phyloP scores from a whole-genome alignment of 2,113 vertebrate species.

The Sebastes fasciatus region DNA sequence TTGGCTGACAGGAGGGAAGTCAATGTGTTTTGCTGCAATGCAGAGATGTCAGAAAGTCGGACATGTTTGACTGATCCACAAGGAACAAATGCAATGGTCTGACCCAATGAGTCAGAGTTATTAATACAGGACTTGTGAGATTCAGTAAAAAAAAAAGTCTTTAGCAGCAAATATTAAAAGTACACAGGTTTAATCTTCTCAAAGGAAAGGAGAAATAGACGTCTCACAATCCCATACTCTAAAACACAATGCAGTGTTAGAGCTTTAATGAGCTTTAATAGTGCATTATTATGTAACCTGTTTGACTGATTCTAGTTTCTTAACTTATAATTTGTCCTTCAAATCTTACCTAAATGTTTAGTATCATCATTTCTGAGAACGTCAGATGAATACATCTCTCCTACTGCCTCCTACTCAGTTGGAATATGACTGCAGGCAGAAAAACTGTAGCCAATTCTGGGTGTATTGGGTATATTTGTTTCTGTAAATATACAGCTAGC shows the following conservation, averaged over 20 bases:
- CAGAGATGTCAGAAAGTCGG: neutral
- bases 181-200: neutral
- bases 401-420: neutral
- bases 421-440: neutral
- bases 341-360: neutral
- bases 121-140: neutral
- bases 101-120: neutral
- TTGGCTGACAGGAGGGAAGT: constrained; percentile 23
- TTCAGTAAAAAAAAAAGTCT: neutral
- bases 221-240: neutral
- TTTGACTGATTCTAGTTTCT: neutral
- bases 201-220: neutral
- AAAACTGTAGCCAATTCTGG: neutral
- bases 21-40: constrained; percentile 2
- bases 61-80: neutral
- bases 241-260: neutral
- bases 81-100: neutral
- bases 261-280: neutral
- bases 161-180: neutral
- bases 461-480: neutral
- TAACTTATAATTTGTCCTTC: neutral
- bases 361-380: neutral
- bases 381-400: neutral
- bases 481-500: neutral
- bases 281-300: neutral